These are phyloP conservation scores for Petaurus breviceps DNA, from an alignment of 2,113 vertebrate species.

Conservation along the genomic window DNA sequence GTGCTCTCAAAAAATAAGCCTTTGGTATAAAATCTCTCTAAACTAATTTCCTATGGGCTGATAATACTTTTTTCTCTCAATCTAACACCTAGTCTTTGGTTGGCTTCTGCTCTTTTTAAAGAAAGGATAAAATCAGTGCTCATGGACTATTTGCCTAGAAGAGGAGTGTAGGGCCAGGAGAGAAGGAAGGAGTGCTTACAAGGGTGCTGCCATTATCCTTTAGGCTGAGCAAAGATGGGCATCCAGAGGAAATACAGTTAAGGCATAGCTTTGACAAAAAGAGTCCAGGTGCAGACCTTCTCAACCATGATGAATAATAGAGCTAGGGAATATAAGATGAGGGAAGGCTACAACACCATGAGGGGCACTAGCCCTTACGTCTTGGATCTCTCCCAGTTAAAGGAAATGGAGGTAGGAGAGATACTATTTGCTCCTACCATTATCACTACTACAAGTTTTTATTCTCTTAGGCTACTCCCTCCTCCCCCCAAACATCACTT, in stretches of 20 bases:
- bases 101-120: constrained; percentile 34
- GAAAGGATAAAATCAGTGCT: background rate
- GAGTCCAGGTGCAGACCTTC: background rate
- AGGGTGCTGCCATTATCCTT: background rate
- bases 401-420: background rate
- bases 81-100: constrained; percentile 3
- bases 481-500: background rate
- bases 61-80: constrained; percentile 26
- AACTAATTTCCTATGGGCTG: constrained; percentile 50
- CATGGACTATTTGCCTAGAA: background rate
- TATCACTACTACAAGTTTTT: background rate
- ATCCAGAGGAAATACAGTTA: background rate
- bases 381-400: background rate
- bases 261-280: background rate
- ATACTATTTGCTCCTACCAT: background rate
- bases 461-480: background rate
- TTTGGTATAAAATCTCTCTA: constrained; percentile 47
- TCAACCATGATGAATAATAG: constrained; percentile 14
- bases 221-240: background rate
- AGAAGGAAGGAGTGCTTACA: background rate
- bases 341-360: background rate
- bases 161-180: background rate
- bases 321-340: background rate
- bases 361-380: background rate
- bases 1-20: constrained; percentile 54